A percentile compares a stretch with the other conserved stretches of the same genome.
Conservation (phyloP, 2,888 invertebrate species). For the Bembecia ichneumoniformis region DNA sequence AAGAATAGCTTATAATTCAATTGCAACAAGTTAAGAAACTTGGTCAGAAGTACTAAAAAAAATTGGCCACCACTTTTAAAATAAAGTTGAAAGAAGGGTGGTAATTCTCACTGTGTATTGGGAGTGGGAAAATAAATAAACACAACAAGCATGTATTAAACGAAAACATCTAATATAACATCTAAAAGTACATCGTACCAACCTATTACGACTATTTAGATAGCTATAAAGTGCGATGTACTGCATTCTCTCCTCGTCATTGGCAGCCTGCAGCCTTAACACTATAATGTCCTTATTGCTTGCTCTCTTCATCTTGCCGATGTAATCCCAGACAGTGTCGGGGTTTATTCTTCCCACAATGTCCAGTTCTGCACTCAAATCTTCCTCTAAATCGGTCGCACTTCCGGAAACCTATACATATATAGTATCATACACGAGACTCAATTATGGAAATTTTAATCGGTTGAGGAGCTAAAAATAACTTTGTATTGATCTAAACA, state of each 20-base stretch:
- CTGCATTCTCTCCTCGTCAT: conserved; percentile 86
- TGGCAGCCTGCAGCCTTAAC: conserved; percentile 84
- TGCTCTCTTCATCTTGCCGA: conserved; percentile 89
- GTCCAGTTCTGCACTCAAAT: conserved; percentile 83
- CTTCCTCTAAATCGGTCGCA: conserved; percentile 77
- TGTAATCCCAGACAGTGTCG: conserved; percentile 93
- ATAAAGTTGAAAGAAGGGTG: too few species aligned
- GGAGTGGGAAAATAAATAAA: too few species aligned
- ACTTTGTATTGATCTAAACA: too few species aligned
- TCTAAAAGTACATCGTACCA: conserved; percentile 20
- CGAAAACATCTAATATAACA: background rate
- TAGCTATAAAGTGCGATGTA: conserved; percentile 91
- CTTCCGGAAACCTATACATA: conserved; percentile 70
- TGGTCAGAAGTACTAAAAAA: too few species aligned
- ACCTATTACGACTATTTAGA: conserved; percentile 83
- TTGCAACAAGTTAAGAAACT: too few species aligned
- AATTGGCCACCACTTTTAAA: too few species aligned
- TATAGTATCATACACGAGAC: conserved; percentile 2
- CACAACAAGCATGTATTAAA: too few species aligned
- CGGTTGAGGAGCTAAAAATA: background rate
- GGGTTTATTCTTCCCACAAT: conserved; percentile 94
- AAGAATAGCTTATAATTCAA: too few species aligned
- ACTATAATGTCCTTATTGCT: conserved; percentile 91
- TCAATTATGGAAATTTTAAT: too few species aligned
- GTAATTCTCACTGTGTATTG: too few species aligned